phyloP scores from a whole-genome alignment of 23 tunicate genomes.

The Halocynthia roretzi region DNA sequence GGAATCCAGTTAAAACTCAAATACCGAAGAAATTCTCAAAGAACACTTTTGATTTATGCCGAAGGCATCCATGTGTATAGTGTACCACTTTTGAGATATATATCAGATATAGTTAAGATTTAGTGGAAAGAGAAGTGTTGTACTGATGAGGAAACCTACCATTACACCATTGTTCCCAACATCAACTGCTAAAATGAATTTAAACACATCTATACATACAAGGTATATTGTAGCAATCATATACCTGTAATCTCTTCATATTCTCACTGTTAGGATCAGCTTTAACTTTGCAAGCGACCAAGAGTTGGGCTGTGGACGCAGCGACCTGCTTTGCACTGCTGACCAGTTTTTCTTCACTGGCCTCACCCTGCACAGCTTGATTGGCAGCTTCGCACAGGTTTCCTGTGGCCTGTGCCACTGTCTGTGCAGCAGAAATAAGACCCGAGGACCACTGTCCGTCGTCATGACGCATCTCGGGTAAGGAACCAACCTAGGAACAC shows the following conservation, averaged over 20 bases:
- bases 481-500: slow-evolving; percentile 55
- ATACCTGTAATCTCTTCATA: slow-evolving; percentile 87
- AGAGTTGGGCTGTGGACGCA: slow-evolving; percentile 82
- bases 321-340: slow-evolving; percentile 92
- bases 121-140: too few relatives aligned
- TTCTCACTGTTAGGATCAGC: slow-evolving; percentile 98
- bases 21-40: too few relatives aligned
- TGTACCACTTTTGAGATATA: too few relatives aligned
- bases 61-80: too few relatives aligned
- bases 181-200: too few relatives aligned
- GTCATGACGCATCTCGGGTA: slow-evolving; percentile 43
- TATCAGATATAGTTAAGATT: too few relatives aligned
- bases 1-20: too few relatives aligned
- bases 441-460: slow-evolving; percentile 97
- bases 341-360: slow-evolving; percentile 86
- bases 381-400: slow-evolving; percentile 93
- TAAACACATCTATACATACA: too few relatives aligned
- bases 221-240: neutral
- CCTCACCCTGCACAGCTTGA: slow-evolving; percentile 94
- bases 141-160: too few relatives aligned
- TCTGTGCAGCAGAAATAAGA: slow-evolving; percentile 89
- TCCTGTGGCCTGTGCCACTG: slow-evolving; percentile 95
- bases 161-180: too few relatives aligned
- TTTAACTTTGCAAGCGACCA: slow-evolving; percentile 95
- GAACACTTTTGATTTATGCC: too few relatives aligned